Evolutionary conservation across 2,888 invertebrate genomes (phyloP).

Genomic region (Hypselothyrea guttata): DNA sequence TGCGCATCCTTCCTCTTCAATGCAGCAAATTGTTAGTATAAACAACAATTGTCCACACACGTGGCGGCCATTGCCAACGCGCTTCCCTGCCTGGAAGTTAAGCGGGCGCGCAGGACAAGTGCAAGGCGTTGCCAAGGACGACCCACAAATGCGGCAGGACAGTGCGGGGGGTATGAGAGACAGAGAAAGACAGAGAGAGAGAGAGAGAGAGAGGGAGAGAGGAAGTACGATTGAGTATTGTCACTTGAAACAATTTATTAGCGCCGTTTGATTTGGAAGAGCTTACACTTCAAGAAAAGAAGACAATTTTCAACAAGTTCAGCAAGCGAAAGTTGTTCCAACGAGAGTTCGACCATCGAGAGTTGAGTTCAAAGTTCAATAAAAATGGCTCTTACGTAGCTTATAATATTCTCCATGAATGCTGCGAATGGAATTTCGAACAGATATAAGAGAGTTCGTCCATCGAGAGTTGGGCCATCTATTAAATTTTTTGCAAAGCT

Average conservation of each 20-base stretch:
- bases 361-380: too few species aligned
- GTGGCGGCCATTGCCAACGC: slow-evolving; percentile 69
- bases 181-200: background rate
- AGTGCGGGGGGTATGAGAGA: background rate
- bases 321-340: too few species aligned
- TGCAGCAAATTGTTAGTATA: slow-evolving; percentile 80
- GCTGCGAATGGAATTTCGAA: too few species aligned
- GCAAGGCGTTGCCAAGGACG: slow-evolving; percentile 67
- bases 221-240: slow-evolving; percentile 4
- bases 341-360: too few species aligned
- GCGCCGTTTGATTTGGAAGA: slow-evolving; percentile 61
- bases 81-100: slow-evolving; percentile 22
- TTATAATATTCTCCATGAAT: too few species aligned
- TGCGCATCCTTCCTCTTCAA: slow-evolving; percentile 53
- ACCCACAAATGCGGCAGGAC: slow-evolving; percentile 14
- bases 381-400: too few species aligned
- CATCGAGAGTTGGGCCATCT: too few species aligned
- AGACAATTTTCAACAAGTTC: too few species aligned
- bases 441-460: too few species aligned
- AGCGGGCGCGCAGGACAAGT: slow-evolving; percentile 52
- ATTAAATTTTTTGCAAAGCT: too few species aligned
- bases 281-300: slow-evolving; percentile 14
- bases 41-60: slow-evolving; percentile 80
- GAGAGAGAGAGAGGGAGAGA: background rate
- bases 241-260: slow-evolving; percentile 65